Evolutionary conservation across 2,888 invertebrate species (phyloP).

Genomic region (Parelbella ahira): DNA sequence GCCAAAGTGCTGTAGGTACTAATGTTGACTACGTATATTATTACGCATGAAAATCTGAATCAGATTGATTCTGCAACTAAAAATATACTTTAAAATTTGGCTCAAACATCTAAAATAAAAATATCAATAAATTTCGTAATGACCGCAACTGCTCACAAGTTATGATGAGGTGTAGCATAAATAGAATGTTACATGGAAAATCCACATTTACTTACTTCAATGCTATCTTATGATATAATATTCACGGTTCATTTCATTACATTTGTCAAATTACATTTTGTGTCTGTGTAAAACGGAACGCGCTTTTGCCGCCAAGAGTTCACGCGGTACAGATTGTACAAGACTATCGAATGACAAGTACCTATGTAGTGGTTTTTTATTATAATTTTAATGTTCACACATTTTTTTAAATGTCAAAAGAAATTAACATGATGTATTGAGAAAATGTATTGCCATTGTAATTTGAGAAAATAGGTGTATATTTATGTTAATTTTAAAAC

Average conservation of each 20-base stretch:
- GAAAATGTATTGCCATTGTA: too few species aligned
- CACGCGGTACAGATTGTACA: conserved; percentile 13
- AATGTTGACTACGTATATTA: neutral
- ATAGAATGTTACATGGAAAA: conserved; percentile 27
- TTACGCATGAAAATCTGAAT: conserved; percentile 18
- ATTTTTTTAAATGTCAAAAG: too few species aligned
- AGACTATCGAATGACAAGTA: conserved; percentile 22
- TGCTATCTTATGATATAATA: conserved; percentile 13
- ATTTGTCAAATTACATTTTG: conserved; percentile 15
- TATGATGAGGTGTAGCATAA: conserved; percentile 37
- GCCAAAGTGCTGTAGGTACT: too few species aligned
- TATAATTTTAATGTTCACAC: conserved; percentile 15
- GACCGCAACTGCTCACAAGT: conserved; percentile 42
- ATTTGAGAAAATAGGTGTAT: neutral
- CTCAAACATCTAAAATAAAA: conserved; percentile 55
- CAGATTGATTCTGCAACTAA: conserved; percentile 21
- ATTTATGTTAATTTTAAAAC: conserved; percentile 12
- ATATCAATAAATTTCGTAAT: conserved; percentile 59
- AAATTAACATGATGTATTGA: too few species aligned
- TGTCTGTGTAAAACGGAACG: conserved; percentile 10
- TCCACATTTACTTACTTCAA: conserved; percentile 16
- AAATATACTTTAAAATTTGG: conserved; percentile 41
- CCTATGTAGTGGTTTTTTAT: conserved; percentile 19
- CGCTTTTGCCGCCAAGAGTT: conserved; percentile 15
- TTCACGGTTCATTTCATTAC: conserved; percentile 8